phyloP scores from a whole-genome alignment of 2,888 invertebrate species.

The Rhopalosiphum nymphaeae region DNA sequence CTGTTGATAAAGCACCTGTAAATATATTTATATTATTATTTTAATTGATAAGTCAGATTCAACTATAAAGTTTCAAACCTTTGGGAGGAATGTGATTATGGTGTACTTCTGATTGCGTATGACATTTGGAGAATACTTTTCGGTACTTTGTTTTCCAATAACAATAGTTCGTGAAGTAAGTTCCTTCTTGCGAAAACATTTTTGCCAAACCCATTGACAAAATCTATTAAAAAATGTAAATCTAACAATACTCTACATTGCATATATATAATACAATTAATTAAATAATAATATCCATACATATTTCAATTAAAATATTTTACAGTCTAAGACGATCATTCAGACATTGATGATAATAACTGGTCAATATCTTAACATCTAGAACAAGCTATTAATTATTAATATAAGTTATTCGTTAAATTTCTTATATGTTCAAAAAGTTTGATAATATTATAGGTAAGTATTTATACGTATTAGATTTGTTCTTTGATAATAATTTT shows the following conservation, averaged over 20 bases:
- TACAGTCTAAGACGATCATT: constrained; percentile 33
- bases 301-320: constrained; percentile 4
- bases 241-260: constrained; percentile 15
- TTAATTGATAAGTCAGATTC: not conserved
- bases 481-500: not conserved
- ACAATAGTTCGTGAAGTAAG: constrained; percentile 82
- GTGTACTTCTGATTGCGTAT: constrained; percentile 99
- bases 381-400: not conserved
- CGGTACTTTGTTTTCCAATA: constrained; percentile 81
- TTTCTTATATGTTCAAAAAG: not conserved
- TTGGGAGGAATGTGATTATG: constrained; percentile 87
- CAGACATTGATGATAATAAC: constrained; percentile 18
- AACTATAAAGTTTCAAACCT: constrained; percentile 71
- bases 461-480: not conserved
- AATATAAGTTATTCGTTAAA: not conserved
- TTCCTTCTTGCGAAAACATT: constrained; percentile 82
- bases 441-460: not conserved
- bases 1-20: constrained; percentile 94
- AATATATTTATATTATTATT: constrained; percentile 67
- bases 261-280: not conserved
- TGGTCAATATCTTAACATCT: not conserved
- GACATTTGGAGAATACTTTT: constrained; percentile 93
- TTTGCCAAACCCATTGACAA: constrained; percentile 80
- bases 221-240: constrained; percentile 75
- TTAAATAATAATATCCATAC: not conserved